Evolutionary conservation across 2,797 vertebrate genomes (phyloP), one percentile per base, ranked within the genome.

Genomic region (Sebastes cheni): DNA sequence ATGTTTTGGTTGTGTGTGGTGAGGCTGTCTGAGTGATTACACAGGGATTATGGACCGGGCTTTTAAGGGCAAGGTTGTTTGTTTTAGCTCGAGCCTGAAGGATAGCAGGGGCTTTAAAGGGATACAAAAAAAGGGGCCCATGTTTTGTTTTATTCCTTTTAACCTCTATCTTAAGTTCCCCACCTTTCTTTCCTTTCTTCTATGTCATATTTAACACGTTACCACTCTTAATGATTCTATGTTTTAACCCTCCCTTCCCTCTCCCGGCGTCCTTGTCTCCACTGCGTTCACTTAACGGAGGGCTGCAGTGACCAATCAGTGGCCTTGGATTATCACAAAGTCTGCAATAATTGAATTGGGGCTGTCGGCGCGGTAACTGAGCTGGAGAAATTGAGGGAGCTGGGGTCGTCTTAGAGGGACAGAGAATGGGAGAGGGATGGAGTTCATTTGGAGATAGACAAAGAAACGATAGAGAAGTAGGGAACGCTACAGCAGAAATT

Each of bases 291-390:
- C 79, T 79, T 83, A 89, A 90, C 83, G 66, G 80, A 82, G 83
- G 67, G 79, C 86, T 76, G 82, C 79, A 79, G 81, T 80, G 89
- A 88, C 92, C 91, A 91, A 91, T 93, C 87, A 75, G 80, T 59
- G 75, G 79, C 72, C 84, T 59, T 39, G 81, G 87, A 92, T 93
- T 92, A 91, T 91, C 85, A 74, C 82, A 73, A 77, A 79, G 67
- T 79, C 77, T 81, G 76, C 72, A 32, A 30, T 93, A 93, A 92
- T 93, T 91, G 90, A 93, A 91, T 93, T 86, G 87, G 59, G 82
- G 82, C 84, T 80, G 86, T 88, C 46, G 68, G 88, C 88, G 86
- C 50, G 32, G 89, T 84, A 86, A 89, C 86, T 68, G 84, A 85
- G 83, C 75, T 36, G 67, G 81, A 64, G 30, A 72, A 75, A 62